Evolutionary conservation across 2,888 invertebrate species (phyloP).

Genomic region (Acanthosepion lycidas): DNA sequence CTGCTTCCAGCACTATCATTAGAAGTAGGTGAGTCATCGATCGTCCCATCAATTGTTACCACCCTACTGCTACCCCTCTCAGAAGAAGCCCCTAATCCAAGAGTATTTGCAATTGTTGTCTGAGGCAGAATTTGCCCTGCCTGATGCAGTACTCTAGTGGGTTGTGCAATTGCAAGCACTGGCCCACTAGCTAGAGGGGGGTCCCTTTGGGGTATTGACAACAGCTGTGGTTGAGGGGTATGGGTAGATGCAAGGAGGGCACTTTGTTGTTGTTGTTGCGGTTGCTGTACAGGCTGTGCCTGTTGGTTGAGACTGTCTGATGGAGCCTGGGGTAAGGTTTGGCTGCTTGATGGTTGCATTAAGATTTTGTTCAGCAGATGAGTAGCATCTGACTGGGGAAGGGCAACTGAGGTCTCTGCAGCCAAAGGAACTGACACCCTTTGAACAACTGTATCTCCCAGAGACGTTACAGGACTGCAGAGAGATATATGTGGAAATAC

Average conservation of each 20-base stretch:
- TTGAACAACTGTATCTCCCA: not conserved
- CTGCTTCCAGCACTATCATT: not conserved
- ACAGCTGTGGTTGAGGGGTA: not conserved
- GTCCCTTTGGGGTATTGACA: not conserved
- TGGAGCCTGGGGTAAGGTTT: not conserved
- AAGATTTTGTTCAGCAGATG: not conserved
- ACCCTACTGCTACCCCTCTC: not conserved
- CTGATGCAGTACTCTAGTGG: not conserved
- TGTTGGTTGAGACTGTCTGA: constrained; percentile 54
- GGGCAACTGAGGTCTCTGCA: not conserved
- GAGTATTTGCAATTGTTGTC: not conserved
- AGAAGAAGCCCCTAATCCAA: not conserved
- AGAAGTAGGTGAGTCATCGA: not conserved
- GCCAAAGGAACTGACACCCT: not conserved
- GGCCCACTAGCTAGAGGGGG: not conserved
- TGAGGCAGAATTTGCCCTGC: constrained; percentile 2
- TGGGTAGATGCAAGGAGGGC: not conserved
- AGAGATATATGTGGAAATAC: not conserved
- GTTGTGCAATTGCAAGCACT: not conserved
- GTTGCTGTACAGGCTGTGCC: constrained; percentile 53
- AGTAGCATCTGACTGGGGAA: not conserved
- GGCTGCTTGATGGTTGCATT: not conserved
- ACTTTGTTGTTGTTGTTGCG: constrained; percentile 49
- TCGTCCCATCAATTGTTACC: not conserved
- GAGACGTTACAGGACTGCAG: not conserved